Evolutionary conservation across 2,797 vertebrate genomes (phyloP), one percentile per base, ranked within the genome.

Genomic region (Lagorchestes hirsutus): DNA sequence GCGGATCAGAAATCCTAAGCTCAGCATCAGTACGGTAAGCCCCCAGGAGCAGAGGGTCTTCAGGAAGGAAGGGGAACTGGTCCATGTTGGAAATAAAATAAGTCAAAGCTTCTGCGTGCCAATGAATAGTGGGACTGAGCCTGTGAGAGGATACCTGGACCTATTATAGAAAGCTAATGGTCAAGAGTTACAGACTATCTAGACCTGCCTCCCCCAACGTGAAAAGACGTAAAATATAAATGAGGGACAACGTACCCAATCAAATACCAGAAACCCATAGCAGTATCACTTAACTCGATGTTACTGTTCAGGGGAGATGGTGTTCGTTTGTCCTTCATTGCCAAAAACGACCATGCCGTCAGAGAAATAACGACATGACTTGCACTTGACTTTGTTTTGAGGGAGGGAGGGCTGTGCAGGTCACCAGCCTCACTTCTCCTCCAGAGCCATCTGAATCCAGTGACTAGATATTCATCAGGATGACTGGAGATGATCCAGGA

Each of bases 151-250:
- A 82, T 46, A 11, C 14, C 27, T 46, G 22, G 40, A 8, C 13
- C 34, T 52, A 46, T 46, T 46, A 46, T 46, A 46, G 74, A 82
- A 46, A 82, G 9, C n/a, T 11, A 27, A 82, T 24, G 22, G 74
- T 46, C 74, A 46, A 82, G 40, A 46, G 46, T 27, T 82, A 46
- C 24, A 22, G 22, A 82, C 40, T 27, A 82, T 82, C 9, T 27
- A 82, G 40, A 27, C 18, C 67, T 82, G 9, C 74, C 22, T 46
- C 22, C 74, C 22, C 40, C 22, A 82, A 27, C 2, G 46, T 27
- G 74, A 92, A 46, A 55, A 34, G 95, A 95, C 11, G 52, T n/a
- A 94, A 95, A 92, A 93, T 40, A 62, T 90, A 90, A 94, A 92
- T 28, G 74, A 90, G 93, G 96, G 57, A 55, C 40, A 95, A 90